These are phyloP conservation scores for Drosophila equinoxialis DNA, from an alignment of 1,140 invertebrate genomes.

Conservation along the genomic window DNA sequence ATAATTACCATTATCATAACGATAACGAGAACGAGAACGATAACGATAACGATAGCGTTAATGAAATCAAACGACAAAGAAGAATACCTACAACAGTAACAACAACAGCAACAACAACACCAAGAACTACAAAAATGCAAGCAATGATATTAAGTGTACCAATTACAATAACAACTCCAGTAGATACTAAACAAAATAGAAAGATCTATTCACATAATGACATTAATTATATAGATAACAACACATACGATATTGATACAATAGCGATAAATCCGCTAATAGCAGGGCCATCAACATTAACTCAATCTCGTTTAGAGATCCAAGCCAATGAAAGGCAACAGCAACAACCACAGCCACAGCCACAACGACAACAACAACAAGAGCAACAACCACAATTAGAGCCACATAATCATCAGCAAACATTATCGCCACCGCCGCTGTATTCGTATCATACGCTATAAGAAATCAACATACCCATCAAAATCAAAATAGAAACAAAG, in stretches of 20 bases:
- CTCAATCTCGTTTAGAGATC: constrained; percentile 2
- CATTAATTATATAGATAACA: constrained; percentile 54
- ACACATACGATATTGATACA: constrained; percentile 30
- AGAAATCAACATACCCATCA: constrained; percentile 25
- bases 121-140: constrained; percentile 56
- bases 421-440: constrained; percentile 12
- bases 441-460: constrained; percentile 69
- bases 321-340: neutral
- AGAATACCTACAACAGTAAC: neutral
- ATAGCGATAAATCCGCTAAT: constrained; percentile 1
- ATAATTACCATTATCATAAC: too few species aligned
- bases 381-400: constrained; percentile 24
- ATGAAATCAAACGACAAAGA: constrained; percentile 9
- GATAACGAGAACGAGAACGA: constrained; percentile 9
- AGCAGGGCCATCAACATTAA: constrained; percentile 19
- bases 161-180: constrained; percentile 60
- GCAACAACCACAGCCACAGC: neutral
- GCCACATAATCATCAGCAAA: constrained; percentile 43
- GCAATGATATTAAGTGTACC: constrained; percentile 72
- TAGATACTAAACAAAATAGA: constrained; percentile 65
- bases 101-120: constrained; percentile 28
- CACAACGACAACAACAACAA: neutral
- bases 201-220: constrained; percentile 71
- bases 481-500: constrained; percentile 20
- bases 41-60: constrained; percentile 14